These are phyloP conservation scores for Junonia oenone DNA, from an alignment of 2,888 invertebrate species.

Conservation along the genomic window DNA sequence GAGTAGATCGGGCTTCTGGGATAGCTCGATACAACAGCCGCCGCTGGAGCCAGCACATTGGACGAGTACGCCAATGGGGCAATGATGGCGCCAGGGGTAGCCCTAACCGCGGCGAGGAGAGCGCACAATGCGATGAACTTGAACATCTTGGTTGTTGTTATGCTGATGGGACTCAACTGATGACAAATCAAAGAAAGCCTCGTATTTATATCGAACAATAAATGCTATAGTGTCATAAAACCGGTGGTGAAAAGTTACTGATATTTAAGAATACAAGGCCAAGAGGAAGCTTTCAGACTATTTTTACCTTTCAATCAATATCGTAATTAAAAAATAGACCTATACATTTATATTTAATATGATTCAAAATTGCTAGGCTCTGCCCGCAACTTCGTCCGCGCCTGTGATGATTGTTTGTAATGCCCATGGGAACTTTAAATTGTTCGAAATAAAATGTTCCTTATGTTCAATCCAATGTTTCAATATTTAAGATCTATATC, in stretches of 20 bases:
- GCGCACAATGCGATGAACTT: conserved; percentile 68
- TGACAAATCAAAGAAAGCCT: conserved; percentile 12
- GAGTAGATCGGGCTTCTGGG: conserved; percentile 37
- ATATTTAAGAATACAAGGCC: conserved; percentile 18
- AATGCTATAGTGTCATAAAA: conserved; percentile 4
- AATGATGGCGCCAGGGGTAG: conserved; percentile 39
- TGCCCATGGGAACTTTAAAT: too few species aligned
- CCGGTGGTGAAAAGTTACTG: conserved; percentile 18
- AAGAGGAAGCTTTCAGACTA: conserved; percentile 6
- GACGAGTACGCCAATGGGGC: conserved; percentile 20
- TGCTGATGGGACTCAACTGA: conserved; percentile 30
- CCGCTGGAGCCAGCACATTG: conserved; percentile 25
- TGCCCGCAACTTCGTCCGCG: too few species aligned
- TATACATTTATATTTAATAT: too few species aligned
- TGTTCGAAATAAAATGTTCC: too few species aligned
- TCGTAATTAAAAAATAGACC: neutral
- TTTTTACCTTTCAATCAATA: conserved; percentile 6
- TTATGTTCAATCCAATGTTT: too few species aligned
- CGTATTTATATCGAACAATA: conserved; percentile 31
- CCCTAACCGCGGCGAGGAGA: conserved; percentile 65
- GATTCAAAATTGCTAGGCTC: too few species aligned
- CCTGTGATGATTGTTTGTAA: too few species aligned
- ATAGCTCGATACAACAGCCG: conserved; percentile 24
- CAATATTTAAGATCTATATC: too few species aligned
- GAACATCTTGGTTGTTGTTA: conserved; percentile 41